Percentiles rank a stretch among this genome's conserved stretches.
Evolutionary conservation across 2,888 invertebrate genomes (phyloP).

Genomic region (Leucoma salicis): DNA sequence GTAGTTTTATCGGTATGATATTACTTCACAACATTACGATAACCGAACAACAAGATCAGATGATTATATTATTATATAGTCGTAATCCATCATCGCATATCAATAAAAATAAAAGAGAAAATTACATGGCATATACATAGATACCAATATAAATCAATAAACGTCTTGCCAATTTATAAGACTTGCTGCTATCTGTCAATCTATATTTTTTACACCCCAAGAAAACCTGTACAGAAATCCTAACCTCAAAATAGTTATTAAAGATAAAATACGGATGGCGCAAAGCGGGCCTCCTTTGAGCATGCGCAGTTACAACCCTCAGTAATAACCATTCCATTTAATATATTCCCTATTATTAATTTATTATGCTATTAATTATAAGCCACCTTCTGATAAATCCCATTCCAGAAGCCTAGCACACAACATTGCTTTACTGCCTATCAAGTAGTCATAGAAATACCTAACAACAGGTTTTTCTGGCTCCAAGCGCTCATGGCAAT

Average conservation of each 20-base stretch:
- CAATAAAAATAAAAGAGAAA: too few species aligned
- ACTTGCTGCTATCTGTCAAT: too few species aligned
- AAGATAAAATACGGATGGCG: conserved; percentile 48
- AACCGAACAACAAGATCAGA: too few species aligned
- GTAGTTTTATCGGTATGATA: too few species aligned
- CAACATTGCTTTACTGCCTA: conserved; percentile 10
- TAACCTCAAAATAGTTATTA: conserved; percentile 11
- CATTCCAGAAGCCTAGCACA: conserved; percentile 1
- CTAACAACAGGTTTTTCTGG: conserved; percentile 4
- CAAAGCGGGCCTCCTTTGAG: conserved; percentile 42
- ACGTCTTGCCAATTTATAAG: too few species aligned
- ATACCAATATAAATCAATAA: too few species aligned
- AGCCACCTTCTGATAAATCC: conserved; percentile 10
- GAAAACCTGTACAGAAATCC: background rate
- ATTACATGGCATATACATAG: too few species aligned
- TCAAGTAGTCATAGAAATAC: conserved; percentile 5
- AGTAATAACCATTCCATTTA: conserved; percentile 54
- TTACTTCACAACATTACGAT: too few species aligned
- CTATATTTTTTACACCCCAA: too few species aligned
- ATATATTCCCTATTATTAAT: conserved; percentile 39
- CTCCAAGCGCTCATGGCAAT: conserved; percentile 1
- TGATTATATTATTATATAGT: too few species aligned
- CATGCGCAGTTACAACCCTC: conserved; percentile 46
- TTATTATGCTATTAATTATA: conserved; percentile 17
- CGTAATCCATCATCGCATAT: too few species aligned